phyloP scores from a whole-genome alignment of 2,797 vertebrate species.

The Mionectes olivaceus region DNA sequence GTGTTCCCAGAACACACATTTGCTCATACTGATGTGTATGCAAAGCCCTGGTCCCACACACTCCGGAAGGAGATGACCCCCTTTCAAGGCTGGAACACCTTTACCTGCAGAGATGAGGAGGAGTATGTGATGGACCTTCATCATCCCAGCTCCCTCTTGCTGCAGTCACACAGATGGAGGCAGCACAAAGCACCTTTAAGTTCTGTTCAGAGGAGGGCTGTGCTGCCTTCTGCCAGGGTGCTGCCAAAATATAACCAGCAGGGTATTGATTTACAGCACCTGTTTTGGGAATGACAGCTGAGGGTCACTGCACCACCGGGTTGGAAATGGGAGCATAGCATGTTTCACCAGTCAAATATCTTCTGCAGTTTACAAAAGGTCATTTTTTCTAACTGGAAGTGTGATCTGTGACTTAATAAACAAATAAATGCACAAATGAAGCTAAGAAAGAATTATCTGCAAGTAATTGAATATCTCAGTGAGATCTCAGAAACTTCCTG shows the following conservation, averaged over 20 bases:
- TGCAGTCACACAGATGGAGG: not conserved
- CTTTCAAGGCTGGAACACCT: not conserved
- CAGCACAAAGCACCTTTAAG: not conserved
- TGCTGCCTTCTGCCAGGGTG: not conserved
- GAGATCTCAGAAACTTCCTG: not conserved
- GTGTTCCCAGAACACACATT: not conserved
- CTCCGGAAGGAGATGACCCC: not conserved
- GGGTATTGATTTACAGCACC: constrained; percentile 75
- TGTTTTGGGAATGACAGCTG: constrained; percentile 79
- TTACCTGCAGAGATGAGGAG: constrained; percentile 73
- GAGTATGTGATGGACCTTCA: not conserved
- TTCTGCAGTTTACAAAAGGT: not conserved
- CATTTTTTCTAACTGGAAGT: not conserved
- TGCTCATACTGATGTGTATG: fast-evolving
- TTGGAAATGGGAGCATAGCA: not conserved
- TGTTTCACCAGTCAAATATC: not conserved
- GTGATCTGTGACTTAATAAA: not conserved
- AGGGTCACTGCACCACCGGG: not conserved
- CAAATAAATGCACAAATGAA: not conserved
- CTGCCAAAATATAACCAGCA: not conserved
- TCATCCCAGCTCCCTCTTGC: not conserved
- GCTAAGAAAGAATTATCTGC: not conserved
- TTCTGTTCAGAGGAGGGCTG: not conserved
- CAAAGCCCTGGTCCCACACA: not conserved
- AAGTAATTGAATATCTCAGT: not conserved